Evolutionary conservation across 2,888 invertebrate species (phyloP).

Genomic region (Frankliniella fusca): DNA sequence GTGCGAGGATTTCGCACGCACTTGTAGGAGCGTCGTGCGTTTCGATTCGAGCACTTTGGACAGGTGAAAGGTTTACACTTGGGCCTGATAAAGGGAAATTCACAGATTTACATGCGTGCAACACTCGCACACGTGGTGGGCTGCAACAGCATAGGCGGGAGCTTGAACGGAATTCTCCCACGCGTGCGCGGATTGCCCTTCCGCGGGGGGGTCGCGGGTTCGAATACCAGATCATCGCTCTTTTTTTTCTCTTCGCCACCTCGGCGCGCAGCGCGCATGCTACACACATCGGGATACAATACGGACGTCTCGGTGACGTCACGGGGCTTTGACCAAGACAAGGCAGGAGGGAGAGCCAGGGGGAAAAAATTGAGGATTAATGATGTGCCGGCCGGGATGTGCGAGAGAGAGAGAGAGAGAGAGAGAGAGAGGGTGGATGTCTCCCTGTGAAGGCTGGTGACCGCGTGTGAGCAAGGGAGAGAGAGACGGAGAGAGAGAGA

Average conservation of each 20-base stretch:
- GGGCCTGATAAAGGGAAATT: too few species aligned
- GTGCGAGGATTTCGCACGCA: not conserved
- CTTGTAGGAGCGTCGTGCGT: not conserved
- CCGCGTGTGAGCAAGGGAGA: not conserved
- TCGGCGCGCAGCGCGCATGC: not conserved
- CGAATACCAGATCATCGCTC: too few species aligned
- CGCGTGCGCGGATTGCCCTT: too few species aligned
- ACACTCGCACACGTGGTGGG: not conserved
- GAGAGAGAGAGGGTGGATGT: not conserved
- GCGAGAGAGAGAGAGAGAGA: not conserved
- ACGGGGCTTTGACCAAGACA: slow-evolving; percentile 13
- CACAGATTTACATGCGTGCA: too few species aligned
- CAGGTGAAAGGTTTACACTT: not conserved
- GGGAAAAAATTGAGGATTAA: slow-evolving; percentile 21
- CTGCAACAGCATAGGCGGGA: too few species aligned
- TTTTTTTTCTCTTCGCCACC: too few species aligned
- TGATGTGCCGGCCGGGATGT: not conserved
- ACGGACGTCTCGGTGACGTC: not conserved
- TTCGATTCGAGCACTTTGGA: too few species aligned
- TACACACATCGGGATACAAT: not conserved
- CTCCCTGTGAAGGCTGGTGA: not conserved
- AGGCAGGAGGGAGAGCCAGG: not conserved
- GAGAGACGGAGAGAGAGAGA: not conserved
- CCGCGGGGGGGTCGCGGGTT: too few species aligned
- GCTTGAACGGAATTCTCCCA: too few species aligned